A percentile compares a stretch with the other conserved stretches of the same genome.
Conservation (phyloP, 2,888 invertebrate genomes). For the Agriopis marginaria region DNA sequence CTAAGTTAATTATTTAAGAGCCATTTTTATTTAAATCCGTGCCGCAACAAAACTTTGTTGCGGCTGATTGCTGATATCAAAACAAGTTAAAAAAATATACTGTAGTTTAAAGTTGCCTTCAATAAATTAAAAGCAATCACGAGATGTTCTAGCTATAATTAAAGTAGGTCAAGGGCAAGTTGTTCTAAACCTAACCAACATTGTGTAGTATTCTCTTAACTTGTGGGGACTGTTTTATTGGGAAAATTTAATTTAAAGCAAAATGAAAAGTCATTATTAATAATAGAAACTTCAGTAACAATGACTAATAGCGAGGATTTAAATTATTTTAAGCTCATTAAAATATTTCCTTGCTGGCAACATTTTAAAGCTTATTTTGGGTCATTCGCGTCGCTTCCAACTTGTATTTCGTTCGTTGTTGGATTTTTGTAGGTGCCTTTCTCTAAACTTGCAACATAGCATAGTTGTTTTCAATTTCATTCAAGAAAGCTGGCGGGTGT, state of each 20-base stretch:
- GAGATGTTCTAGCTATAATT: slow-evolving; percentile 54
- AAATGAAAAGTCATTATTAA: background rate
- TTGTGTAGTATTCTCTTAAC: slow-evolving; percentile 12
- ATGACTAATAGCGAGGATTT: background rate
- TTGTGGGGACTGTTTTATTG: background rate
- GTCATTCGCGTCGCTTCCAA: slow-evolving; percentile 83
- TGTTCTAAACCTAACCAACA: slow-evolving; percentile 45
- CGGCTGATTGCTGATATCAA: background rate
- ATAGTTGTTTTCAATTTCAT: slow-evolving; percentile 81
- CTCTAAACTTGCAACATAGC: slow-evolving; percentile 86
- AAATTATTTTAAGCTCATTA: slow-evolving; percentile 66
- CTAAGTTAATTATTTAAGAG: background rate
- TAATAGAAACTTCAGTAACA: background rate
- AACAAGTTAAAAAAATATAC: background rate
- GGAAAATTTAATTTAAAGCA: background rate
- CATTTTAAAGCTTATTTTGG: slow-evolving; percentile 85
- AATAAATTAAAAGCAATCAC: slow-evolving; percentile 52
- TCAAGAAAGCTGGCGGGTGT: slow-evolving; percentile 86
- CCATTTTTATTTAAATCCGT: background rate
- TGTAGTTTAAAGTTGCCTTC: slow-evolving; percentile 1
- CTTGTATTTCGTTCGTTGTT: slow-evolving; percentile 80
- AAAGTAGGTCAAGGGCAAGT: slow-evolving; percentile 74
- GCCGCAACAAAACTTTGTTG: background rate
- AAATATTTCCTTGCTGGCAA: slow-evolving; percentile 73
- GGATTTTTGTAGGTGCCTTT: slow-evolving; percentile 84